Percentiles rank a stretch among this genome's conserved stretches.
phyloP scores from a whole-genome alignment of 2,888 invertebrate species.

The Drosophila fulvimacula region DNA sequence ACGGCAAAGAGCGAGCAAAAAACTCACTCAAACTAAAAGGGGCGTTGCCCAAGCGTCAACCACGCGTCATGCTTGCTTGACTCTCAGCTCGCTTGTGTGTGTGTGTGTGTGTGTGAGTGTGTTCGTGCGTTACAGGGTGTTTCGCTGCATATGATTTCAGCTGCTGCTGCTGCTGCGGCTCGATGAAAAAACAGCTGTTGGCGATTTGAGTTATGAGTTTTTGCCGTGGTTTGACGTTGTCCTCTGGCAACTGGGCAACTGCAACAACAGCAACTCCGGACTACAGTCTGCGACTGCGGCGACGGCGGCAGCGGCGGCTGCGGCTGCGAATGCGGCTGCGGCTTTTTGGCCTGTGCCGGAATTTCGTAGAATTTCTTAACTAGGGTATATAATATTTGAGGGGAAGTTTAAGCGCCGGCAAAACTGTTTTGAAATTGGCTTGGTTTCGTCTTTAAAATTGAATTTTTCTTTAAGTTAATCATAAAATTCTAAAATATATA shows the following conservation, averaged over 20 bases:
- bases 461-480: neutral
- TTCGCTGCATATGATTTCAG: slow-evolving; percentile 55
- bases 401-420: slow-evolving; percentile 43
- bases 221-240: slow-evolving; percentile 45
- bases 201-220: slow-evolving; percentile 58
- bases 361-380: slow-evolving; percentile 51
- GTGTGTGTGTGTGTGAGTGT: slow-evolving; percentile 18
- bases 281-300: slow-evolving; percentile 10
- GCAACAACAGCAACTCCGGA: slow-evolving; percentile 26
- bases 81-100: slow-evolving; percentile 19
- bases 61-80: slow-evolving; percentile 38
- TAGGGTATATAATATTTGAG: slow-evolving; percentile 7
- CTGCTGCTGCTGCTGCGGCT: slow-evolving; percentile 52
- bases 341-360: slow-evolving; percentile 55
- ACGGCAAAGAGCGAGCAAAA: slow-evolving; percentile 17
- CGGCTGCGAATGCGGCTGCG: slow-evolving; percentile 29
- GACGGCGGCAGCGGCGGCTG: slow-evolving; percentile 18
- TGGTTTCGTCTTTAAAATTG: neutral
- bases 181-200: slow-evolving; percentile 56
- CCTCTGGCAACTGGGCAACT: slow-evolving; percentile 24
- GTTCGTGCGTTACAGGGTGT: slow-evolving; percentile 61
- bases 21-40: slow-evolving; percentile 49
- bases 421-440: slow-evolving; percentile 17
- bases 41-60: slow-evolving; percentile 54
- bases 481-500: neutral